A percentile compares a stretch with the other conserved stretches of the same genome.
phyloP scores from a whole-genome alignment of 1,140 invertebrate genomes.

The Drosophila nannoptera region DNA sequence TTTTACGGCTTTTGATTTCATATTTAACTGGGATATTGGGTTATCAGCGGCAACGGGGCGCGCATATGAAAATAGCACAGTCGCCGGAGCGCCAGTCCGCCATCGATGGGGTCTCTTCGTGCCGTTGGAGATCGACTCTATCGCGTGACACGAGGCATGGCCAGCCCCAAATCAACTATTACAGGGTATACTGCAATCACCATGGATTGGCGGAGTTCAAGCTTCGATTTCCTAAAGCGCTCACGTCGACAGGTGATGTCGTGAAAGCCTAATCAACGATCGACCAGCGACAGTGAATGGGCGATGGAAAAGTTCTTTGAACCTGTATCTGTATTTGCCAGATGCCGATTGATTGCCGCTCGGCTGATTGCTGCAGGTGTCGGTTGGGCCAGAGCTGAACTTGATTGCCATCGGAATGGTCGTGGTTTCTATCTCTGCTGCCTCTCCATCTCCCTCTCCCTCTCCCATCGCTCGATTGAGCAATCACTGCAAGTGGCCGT shows the following conservation, averaged over 20 bases:
- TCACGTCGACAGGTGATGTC: constrained; percentile 39
- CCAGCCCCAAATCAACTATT: no score
- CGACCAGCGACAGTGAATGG: constrained; percentile 32
- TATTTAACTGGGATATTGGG: constrained; percentile 75
- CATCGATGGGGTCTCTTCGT: no score
- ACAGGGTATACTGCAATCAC: background rate
- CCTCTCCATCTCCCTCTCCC: background rate
- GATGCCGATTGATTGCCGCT: constrained; percentile 34
- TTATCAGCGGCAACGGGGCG: constrained; percentile 67
- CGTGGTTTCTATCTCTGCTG: background rate
- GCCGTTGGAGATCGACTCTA: background rate
- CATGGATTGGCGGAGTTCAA: background rate
- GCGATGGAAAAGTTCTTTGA: constrained; percentile 49
- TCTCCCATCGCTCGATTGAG: constrained; percentile 42
- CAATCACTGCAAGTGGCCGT: constrained; percentile 36
- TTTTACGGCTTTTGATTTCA: constrained; percentile 65
- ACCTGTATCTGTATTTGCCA: constrained; percentile 28
- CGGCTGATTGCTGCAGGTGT: constrained; percentile 25
- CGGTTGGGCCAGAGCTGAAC: constrained; percentile 19
- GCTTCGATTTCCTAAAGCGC: background rate
- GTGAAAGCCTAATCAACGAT: constrained; percentile 41
- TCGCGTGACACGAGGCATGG: constrained; percentile 9
- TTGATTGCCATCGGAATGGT: constrained; percentile 8
- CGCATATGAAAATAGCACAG: constrained; percentile 72
- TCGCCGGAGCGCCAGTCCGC: constrained; percentile 11